A percentile compares a stretch with the other conserved stretches of the same genome.
phyloP scores from a whole-genome alignment of 2,888 invertebrate species.

The Nymphalis c-album region DNA sequence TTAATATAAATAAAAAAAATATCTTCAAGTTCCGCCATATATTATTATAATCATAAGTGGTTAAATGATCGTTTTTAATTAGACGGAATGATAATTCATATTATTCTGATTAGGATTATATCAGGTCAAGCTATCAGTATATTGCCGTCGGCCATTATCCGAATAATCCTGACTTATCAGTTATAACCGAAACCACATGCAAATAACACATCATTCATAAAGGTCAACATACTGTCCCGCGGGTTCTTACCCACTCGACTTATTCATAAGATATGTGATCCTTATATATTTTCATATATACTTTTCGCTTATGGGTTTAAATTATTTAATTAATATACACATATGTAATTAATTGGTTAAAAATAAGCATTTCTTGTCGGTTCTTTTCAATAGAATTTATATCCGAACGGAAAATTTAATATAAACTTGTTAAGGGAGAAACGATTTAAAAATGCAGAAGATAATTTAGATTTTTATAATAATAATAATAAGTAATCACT shows the following conservation, averaged over 20 bases:
- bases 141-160: constrained; percentile 51
- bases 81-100: constrained; percentile 7
- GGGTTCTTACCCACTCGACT: constrained; percentile 26
- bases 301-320: no score
- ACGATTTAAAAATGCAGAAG: no score
- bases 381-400: no score
- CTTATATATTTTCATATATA: neutral
- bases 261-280: constrained; percentile 1
- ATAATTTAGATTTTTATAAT: no score
- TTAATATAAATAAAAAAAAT: no score
- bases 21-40: no score
- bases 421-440: no score
- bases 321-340: no score
- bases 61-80: constrained; percentile 13
- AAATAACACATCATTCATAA: constrained; percentile 55
- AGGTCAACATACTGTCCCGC: constrained; percentile 27
- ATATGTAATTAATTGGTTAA: no score
- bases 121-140: constrained; percentile 27
- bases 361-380: no score
- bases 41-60: neutral
- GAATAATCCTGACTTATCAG: constrained; percentile 53
- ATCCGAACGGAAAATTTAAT: no score
- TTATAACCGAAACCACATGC: constrained; percentile 43
- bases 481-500: no score
- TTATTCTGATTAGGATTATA: constrained; percentile 18